phyloP scores from a whole-genome alignment of 2,113 vertebrate genomes.

The Cheilinus undulatus region DNA sequence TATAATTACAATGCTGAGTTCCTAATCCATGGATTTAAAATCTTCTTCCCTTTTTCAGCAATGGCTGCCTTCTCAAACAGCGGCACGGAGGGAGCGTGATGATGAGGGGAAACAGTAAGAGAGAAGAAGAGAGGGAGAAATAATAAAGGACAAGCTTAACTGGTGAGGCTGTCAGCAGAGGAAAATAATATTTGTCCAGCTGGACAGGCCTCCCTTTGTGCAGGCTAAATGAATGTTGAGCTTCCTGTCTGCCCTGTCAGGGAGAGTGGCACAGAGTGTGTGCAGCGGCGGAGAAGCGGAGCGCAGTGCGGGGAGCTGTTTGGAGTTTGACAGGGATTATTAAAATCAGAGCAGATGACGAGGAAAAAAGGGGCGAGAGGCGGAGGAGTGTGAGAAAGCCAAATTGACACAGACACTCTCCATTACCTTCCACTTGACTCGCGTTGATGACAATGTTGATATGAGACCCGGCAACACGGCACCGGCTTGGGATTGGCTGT shows the following conservation, averaged over 20 bases:
- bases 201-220: conserved; percentile 96
- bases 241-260: conserved; percentile 95
- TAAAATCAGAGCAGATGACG: conserved; percentile 95
- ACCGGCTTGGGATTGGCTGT: conserved; percentile 84
- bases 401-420: conserved; percentile 99
- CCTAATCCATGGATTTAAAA: conserved; percentile 87
- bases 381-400: conserved; percentile 89
- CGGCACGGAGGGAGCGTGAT: conserved; percentile 57
- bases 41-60: conserved; percentile 66
- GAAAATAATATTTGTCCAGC: conserved; percentile 99
- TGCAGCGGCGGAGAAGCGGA: conserved; percentile 64
- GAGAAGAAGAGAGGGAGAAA: conserved; percentile 76
- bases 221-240: conserved; percentile 97
- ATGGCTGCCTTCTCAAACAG: conserved; percentile 80
- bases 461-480: conserved; percentile 70
- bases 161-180: conserved; percentile 92
- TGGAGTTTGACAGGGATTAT: conserved; percentile 99
- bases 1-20: conserved; percentile 87
- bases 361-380: conserved; percentile 87
- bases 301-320: conserved; percentile 87
- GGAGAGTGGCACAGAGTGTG: conserved; percentile 80
- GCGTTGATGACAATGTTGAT: conserved; percentile 88
- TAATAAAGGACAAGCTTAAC: conserved; percentile 93
- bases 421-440: conserved; percentile 96
- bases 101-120: conserved; percentile 71